Conservation (phyloP, 2,113 vertebrate species). For the Bombycilla garrulus region DNA sequence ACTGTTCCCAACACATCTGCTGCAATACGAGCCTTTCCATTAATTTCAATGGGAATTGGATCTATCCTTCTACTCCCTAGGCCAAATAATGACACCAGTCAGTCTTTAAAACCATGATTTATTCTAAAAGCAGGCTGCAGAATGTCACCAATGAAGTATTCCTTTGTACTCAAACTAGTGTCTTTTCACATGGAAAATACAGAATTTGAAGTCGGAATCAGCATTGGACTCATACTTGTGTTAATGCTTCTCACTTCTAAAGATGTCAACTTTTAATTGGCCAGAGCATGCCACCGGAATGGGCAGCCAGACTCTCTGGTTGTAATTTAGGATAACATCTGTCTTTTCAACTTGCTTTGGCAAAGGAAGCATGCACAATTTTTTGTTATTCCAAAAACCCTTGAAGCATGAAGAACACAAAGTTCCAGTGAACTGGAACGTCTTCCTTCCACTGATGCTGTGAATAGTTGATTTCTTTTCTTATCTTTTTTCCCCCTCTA, state of each 20-base stretch:
- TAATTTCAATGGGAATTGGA: neutral
- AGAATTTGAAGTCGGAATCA: neutral
- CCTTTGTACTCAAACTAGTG: neutral
- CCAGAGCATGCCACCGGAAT: neutral
- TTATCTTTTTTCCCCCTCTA: neutral
- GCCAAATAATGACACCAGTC: neutral
- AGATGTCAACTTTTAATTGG: neutral
- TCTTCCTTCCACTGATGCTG: neutral
- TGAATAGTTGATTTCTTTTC: neutral
- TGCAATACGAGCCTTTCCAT: neutral
- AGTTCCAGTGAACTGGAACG: slow-evolving; percentile 35
- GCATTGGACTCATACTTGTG: neutral
- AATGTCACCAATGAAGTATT: neutral
- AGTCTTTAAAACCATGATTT: neutral
- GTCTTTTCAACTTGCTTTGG: slow-evolving; percentile 34
- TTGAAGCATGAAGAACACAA: slow-evolving; percentile 55
- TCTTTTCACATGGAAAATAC: neutral
- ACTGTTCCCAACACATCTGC: neutral
- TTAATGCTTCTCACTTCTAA: neutral
- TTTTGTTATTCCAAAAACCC: slow-evolving; percentile 49
- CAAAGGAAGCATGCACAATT: slow-evolving; percentile 13
- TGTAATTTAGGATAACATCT: slow-evolving; percentile 50
- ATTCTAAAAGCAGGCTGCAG: neutral
- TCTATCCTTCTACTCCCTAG: neutral
- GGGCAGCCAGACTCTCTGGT: slow-evolving; percentile 3